phyloP scores from a whole-genome alignment of 1,140 invertebrate genomes.

The Temnothorax longispinosus region DNA sequence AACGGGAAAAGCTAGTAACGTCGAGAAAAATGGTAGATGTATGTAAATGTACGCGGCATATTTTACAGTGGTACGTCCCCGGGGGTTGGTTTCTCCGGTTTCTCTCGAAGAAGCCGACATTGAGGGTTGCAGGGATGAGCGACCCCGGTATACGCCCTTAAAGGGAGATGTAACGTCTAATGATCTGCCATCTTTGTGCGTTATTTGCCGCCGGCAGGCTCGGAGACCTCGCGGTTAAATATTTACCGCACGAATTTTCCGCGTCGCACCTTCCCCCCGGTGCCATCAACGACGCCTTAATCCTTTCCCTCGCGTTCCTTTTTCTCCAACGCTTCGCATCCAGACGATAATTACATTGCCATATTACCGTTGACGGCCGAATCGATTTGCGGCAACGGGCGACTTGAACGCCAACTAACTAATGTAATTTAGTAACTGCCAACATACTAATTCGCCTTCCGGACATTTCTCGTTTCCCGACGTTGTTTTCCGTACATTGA shows the following conservation, averaged over 20 bases:
- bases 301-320: conserved; percentile 34
- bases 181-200: conserved; percentile 62
- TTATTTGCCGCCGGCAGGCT: conserved; percentile 50
- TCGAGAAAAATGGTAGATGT: conserved; percentile 34
- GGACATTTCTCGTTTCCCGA: neutral
- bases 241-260: conserved; percentile 48
- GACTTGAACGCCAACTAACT: conserved; percentile 16
- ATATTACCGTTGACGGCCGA: neutral
- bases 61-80: conserved; percentile 58
- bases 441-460: neutral
- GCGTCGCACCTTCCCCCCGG: neutral
- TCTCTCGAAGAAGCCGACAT: conserved; percentile 23
- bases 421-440: conserved; percentile 8
- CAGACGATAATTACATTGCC: conserved; percentile 37
- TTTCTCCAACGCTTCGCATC: conserved; percentile 29
- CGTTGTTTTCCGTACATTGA: neutral
- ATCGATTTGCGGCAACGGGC: conserved; percentile 27
- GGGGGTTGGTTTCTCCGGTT: conserved; percentile 11
- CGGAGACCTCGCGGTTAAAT: conserved; percentile 54
- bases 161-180: conserved; percentile 63
- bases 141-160: conserved; percentile 37
- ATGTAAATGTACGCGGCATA: conserved; percentile 61
- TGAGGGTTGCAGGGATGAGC: conserved; percentile 22
- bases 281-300: neutral
- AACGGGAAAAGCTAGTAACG: neutral